Evolutionary conservation across 2,888 invertebrate genomes (phyloP).

Genomic region (Frankliniella intonsa): DNA sequence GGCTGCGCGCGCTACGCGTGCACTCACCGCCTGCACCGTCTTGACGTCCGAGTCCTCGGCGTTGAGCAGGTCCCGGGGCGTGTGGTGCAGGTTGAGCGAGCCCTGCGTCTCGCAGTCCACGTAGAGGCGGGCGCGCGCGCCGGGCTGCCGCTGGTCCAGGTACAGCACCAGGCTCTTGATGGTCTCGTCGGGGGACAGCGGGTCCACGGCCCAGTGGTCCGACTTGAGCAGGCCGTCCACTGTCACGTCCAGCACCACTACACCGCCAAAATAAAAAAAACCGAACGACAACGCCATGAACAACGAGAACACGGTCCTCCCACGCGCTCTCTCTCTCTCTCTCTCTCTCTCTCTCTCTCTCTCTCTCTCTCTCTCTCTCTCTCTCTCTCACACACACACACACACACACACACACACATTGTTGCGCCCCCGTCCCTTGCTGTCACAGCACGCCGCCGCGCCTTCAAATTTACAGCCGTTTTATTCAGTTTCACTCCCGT

Average conservation of each 20-base stretch:
- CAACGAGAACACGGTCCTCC: too few species aligned
- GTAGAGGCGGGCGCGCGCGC: conserved; percentile 58
- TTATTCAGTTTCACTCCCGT: conserved; percentile 1
- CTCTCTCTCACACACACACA: too few species aligned
- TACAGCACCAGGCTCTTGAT: conserved; percentile 55
- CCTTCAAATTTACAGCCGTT: background rate
- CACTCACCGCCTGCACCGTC: conserved; percentile 55
- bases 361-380: background rate
- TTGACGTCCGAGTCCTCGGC: conserved; percentile 45
- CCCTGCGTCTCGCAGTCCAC: conserved; percentile 63
- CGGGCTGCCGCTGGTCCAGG: conserved; percentile 54
- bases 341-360: background rate
- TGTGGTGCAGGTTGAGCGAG: conserved; percentile 56
- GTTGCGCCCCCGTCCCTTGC: background rate
- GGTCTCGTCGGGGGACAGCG: conserved; percentile 52
- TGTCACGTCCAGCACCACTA: conserved; percentile 40
- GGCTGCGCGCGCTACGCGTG: too few species aligned
- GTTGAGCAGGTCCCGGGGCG: conserved; percentile 55
- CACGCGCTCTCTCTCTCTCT: too few species aligned
- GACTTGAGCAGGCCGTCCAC: conserved; percentile 54
- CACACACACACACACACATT: too few species aligned
- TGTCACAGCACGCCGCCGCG: background rate
- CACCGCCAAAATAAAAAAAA: too few species aligned
- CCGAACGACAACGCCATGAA: too few species aligned
- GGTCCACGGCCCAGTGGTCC: conserved; percentile 59